Base-by-base conservation (phyloP, 2,113 vertebrate species). In the Motacilla tschutschensis region DNA sequence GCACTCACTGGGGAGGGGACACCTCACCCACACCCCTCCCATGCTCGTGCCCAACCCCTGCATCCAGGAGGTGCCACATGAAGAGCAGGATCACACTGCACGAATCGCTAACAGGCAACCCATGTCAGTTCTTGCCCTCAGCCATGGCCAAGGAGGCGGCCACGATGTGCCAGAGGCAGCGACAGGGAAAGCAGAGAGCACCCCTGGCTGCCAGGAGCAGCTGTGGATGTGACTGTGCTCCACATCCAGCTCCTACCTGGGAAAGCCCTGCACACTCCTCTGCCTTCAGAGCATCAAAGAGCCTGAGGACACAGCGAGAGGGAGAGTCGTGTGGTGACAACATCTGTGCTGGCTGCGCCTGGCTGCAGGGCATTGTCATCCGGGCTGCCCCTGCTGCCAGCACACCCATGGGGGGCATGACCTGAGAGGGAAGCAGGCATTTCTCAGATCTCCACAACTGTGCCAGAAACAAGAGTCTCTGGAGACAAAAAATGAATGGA, bases 281-380 rank as follows among this genome's bases (percentile, higher is more conserved):
- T 18, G 55, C 83, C 83, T 63, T 58, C 43, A 14, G 64, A 60
- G 57, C 38, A 88, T 84, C 93, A 91, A 47, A 91, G 86, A 66
- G 59, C 50, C 55, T 1, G 59, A 82, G 78, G 71, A 51, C 66
- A 24, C 83, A 72, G 90, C 17, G 1, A 17, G 77, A 10, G 54
- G 17, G 62, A 69, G 21, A 65, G 55, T 22, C 47, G 0, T 51
- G 71, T 0, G 0, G 86, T 76, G 90, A 62, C 55, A 85, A 35
- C 33, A 17, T 82, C 91, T 88, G 87, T 53, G 77, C 76, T 33
- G 89, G 76, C 72, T 73, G 82, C 70, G 67, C 82, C 79, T 40
- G 73, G 40, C 72, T 83, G 85, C 24, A 3, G 35, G 53, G 38
- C n/a, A 12, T 47, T 65, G 74, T 79, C 74, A 89, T 72, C 53